A percentile compares a stretch with the other conserved stretches of the same genome.
phyloP scores from a whole-genome alignment of 2,797 vertebrate genomes.

The Cichlasoma orientale region DNA sequence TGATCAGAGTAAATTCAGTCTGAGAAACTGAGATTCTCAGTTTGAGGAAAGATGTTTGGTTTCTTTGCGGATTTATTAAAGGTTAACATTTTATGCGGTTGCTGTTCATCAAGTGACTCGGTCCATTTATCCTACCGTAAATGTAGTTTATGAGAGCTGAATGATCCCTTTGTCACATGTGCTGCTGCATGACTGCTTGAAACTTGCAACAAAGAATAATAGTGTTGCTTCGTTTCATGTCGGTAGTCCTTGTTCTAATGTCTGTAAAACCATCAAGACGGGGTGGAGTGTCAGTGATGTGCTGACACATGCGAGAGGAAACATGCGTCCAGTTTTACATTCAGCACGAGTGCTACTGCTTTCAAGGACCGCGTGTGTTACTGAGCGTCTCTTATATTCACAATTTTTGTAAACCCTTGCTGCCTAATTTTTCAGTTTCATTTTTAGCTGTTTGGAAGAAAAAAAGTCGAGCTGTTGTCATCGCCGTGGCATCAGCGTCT shows the following conservation, averaged over 20 bases:
- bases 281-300: background rate
- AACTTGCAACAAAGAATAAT: background rate
- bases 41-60: background rate
- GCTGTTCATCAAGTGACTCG: constrained; percentile 20
- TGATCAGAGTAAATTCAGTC: background rate
- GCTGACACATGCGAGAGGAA: background rate
- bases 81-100: background rate
- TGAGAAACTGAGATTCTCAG: background rate
- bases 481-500: too few relatives aligned
- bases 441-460: too few relatives aligned
- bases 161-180: background rate
- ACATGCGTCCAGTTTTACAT: background rate
- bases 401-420: background rate
- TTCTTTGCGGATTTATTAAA: background rate
- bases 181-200: background rate
- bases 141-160: constrained; percentile 10
- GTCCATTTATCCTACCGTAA: background rate
- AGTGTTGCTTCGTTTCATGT: background rate
- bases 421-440: background rate
- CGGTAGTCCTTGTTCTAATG: background rate
- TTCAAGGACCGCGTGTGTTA: background rate
- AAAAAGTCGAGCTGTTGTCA: too few relatives aligned
- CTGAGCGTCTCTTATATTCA: background rate
- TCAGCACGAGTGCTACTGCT: background rate
- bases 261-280: background rate